Evolutionary conservation across 2,113 vertebrate genomes (phyloP).

Genomic region (Xyliphius kryptos): DNA sequence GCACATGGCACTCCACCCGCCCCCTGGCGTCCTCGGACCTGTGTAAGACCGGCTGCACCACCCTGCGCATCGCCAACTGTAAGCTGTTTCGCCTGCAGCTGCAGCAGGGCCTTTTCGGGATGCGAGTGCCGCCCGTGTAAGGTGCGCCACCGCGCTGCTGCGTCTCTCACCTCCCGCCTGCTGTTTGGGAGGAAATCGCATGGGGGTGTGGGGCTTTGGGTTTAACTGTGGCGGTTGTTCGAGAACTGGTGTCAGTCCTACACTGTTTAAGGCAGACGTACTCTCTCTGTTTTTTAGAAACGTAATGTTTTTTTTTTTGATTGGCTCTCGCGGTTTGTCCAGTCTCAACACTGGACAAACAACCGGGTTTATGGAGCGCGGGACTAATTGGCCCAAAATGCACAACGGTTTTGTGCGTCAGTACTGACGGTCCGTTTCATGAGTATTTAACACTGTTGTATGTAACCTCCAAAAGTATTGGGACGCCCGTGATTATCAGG

Average conservation of each 20-base stretch:
- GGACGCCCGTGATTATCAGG: too few species aligned
- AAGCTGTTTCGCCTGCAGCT: constrained; percentile 93
- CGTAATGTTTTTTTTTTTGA: too few species aligned
- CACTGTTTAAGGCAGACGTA: too few species aligned
- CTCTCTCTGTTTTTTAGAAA: too few species aligned
- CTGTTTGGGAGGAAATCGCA: constrained; percentile 4
- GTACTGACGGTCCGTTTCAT: too few species aligned
- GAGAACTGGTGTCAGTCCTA: constrained; percentile 4
- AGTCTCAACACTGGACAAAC: too few species aligned
- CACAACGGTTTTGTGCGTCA: too few species aligned
- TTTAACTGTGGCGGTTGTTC: not conserved
- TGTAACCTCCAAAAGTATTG: too few species aligned
- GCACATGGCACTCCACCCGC: constrained; percentile 90
- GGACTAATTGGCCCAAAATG: too few species aligned
- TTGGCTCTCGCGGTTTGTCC: too few species aligned
- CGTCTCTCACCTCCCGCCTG: not conserved
- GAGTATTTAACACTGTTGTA: too few species aligned
- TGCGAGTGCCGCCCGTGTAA: constrained; percentile 73
- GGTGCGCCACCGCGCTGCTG: not conserved
- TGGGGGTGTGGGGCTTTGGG: constrained; percentile 9
- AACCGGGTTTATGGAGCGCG: too few species aligned
- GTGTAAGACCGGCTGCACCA: constrained; percentile 80
- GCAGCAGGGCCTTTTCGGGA: constrained; percentile 86
- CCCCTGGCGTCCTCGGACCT: constrained; percentile 82
- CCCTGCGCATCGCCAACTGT: constrained; percentile 91